These are phyloP conservation scores for Chloroceryle amazona DNA, from an alignment of 2,797 vertebrate genomes.

Conservation along the genomic window DNA sequence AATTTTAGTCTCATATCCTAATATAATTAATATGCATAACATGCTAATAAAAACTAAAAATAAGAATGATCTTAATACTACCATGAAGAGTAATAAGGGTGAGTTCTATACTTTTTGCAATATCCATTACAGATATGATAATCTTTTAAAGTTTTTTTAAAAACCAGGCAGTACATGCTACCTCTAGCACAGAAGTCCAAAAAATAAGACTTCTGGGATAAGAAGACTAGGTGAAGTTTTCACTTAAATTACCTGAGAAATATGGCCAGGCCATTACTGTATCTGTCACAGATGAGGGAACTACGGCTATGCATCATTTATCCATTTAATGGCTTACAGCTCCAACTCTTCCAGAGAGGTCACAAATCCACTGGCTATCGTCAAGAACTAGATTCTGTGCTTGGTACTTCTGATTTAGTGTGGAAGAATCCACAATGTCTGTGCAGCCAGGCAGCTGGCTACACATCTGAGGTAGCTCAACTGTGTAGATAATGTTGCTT, in stretches of 20 bases:
- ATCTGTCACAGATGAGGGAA: conserved; percentile 26
- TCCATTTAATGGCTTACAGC: background rate
- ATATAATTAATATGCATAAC: background rate
- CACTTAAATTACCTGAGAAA: background rate
- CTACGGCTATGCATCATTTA: background rate
- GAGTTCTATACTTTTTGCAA: background rate
- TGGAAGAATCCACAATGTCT: background rate
- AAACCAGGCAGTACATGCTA: background rate
- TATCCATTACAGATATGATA: background rate
- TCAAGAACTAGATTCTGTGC: background rate
- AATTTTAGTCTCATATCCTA: background rate
- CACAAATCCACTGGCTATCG: conserved; percentile 23
- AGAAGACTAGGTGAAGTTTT: background rate
- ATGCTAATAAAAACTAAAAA: background rate
- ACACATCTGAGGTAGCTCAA: background rate
- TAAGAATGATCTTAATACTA: background rate
- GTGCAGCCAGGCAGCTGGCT: background rate
- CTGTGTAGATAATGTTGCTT: background rate
- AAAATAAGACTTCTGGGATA: background rate
- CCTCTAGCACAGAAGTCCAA: background rate
- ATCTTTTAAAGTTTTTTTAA: background rate
- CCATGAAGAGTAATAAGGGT: background rate
- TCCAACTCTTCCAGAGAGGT: background rate
- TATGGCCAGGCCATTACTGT: background rate
- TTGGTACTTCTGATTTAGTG: background rate